These are phyloP conservation scores for Ctenosaura bakeri DNA, from an alignment of 2,797 vertebrate species.

Conservation along the genomic window DNA sequence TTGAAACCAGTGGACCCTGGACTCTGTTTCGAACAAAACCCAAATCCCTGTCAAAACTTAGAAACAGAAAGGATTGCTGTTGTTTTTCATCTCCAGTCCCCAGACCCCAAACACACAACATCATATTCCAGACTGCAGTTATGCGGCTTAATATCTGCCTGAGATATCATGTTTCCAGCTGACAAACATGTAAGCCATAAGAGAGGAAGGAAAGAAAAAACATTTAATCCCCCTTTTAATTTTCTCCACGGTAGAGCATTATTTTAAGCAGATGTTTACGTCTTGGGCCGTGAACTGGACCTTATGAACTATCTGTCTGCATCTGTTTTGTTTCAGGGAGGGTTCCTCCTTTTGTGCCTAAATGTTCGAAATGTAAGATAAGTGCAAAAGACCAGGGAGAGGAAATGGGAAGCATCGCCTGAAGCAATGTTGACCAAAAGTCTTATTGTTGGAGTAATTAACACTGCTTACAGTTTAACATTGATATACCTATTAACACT, in stretches of 20 bases:
- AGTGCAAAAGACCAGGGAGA: too few species aligned
- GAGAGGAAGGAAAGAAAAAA: conserved; percentile 59
- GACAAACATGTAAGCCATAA: conserved; percentile 67
- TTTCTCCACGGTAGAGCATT: conserved; percentile 59
- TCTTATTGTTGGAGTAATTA: too few species aligned
- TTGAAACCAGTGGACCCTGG: background rate
- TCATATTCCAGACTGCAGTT: conserved; percentile 6
- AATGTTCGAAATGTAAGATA: too few species aligned
- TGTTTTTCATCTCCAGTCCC: background rate
- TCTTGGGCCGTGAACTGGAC: conserved; percentile 63
- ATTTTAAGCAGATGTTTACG: conserved; percentile 61
- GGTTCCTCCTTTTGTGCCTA: conserved; percentile 36
- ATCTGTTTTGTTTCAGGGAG: conserved; percentile 65
- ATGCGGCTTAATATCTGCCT: conserved; percentile 70
- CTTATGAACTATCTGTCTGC: conserved; percentile 48
- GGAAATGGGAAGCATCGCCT: too few species aligned
- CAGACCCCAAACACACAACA: background rate
- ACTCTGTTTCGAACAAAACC: background rate
- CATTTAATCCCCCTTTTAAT: conserved; percentile 61
- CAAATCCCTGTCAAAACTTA: conserved; percentile 15
- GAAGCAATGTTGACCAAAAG: too few species aligned
- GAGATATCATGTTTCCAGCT: conserved; percentile 70
- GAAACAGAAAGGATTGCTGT: background rate
- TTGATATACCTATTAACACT: too few species aligned
- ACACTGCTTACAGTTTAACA: too few species aligned